Evolutionary conservation across 2,888 invertebrate species (phyloP).

Genomic region (Acanthococcus lagerstroemiae): DNA sequence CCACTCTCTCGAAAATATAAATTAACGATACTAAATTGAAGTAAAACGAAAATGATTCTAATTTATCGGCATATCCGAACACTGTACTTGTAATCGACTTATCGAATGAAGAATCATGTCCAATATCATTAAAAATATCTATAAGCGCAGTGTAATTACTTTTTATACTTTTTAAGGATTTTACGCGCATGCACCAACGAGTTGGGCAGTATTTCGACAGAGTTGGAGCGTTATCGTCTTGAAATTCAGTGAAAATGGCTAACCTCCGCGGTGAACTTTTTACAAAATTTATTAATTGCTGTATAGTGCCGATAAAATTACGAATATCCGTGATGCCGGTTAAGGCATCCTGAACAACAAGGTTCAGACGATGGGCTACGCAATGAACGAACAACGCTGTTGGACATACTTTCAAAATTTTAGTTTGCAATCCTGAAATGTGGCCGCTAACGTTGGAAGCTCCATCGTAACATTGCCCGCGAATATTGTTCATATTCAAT

Average conservation of each 20-base stretch:
- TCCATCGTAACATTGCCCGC: constrained; percentile 37
- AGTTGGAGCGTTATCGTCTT: neutral
- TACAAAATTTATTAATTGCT: constrained; percentile 1
- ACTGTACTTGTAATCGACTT: neutral
- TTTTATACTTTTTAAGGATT: neutral
- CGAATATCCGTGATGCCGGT: neutral
- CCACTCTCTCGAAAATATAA: neutral
- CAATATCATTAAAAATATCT: neutral
- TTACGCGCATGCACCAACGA: neutral
- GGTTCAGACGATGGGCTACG: constrained; percentile 35
- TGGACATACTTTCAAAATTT: constrained; percentile 34
- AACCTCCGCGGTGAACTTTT: neutral
- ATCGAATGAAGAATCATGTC: neutral
- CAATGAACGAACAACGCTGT: constrained; percentile 34
- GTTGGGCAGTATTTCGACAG: neutral
- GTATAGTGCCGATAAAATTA: constrained; percentile 5
- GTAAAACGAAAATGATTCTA: neutral
- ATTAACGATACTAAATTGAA: neutral
- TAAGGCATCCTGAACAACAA: constrained; percentile 7
- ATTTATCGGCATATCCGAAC: neutral
- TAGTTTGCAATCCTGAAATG: constrained; percentile 33
- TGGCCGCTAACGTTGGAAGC: constrained; percentile 34
- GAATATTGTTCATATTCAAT: constrained; percentile 33
- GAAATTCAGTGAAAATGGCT: neutral
- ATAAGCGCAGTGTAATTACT: neutral